These are phyloP conservation scores for Prenolepis imparis DNA, from an alignment of 2,888 invertebrate species.

Conservation along the genomic window DNA sequence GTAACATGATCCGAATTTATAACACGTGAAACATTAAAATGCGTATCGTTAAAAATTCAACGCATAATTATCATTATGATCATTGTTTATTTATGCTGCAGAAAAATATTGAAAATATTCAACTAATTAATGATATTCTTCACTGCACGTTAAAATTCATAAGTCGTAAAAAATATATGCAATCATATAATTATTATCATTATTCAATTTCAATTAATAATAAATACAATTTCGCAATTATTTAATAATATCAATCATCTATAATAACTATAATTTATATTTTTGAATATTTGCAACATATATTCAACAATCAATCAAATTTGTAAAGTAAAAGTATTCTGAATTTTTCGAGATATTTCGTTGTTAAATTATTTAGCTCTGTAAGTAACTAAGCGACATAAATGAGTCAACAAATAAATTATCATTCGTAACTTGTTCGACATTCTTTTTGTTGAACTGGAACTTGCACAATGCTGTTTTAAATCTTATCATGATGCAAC, in stretches of 20 bases:
- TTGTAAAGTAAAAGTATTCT: not conserved
- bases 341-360: not conserved
- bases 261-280: not conserved
- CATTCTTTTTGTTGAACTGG: not conserved
- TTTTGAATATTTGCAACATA: not conserved
- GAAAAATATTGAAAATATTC: slow-evolving; percentile 6
- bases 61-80: not conserved
- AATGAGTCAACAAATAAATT: not conserved
- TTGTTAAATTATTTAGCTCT: slow-evolving; percentile 21
- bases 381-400: not conserved
- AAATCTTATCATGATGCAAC: not conserved
- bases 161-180: not conserved
- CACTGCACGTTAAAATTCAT: not conserved
- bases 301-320: not conserved
- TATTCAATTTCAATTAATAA: slow-evolving; percentile 4
- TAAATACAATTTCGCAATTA: slow-evolving; percentile 2
- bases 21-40: not conserved
- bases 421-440: not conserved
- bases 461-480: slow-evolving; percentile 1
- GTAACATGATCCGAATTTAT: not conserved
- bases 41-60: not conserved
- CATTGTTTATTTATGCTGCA: not conserved
- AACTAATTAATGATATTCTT: slow-evolving; percentile 14
- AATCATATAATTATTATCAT: not conserved
- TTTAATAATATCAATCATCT: not conserved